Conservation (phyloP, 2,113 vertebrate genomes). For the Baryphthengus martii region DNA sequence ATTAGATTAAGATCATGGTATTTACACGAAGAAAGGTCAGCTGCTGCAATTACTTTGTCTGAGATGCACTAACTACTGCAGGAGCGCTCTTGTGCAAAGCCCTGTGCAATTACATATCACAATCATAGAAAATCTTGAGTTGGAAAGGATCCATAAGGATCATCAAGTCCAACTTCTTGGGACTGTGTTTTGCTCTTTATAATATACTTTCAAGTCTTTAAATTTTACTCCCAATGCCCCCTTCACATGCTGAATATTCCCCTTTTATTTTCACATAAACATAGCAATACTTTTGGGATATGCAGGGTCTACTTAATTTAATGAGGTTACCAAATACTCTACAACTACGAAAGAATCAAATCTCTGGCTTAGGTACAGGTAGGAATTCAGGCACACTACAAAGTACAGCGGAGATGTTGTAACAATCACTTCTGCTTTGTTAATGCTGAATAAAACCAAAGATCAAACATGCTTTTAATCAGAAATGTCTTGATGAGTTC, state of each 20-base stretch:
- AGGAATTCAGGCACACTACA: neutral
- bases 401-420: neutral
- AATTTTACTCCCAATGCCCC: neutral
- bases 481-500: neutral
- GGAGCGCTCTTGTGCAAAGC: neutral
- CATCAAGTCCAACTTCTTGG: neutral
- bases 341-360: neutral
- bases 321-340: neutral
- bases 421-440: neutral
- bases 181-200: neutral
- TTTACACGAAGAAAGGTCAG: neutral
- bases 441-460: neutral
- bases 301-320: neutral
- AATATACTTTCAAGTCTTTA: neutral
- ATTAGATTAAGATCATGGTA: neutral
- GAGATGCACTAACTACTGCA: neutral
- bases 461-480: neutral
- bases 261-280: neutral
- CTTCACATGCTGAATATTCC: neutral
- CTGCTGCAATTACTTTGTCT: neutral
- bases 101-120: neutral
- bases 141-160: neutral
- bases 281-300: neutral
- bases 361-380: neutral
- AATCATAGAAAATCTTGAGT: neutral